Evolutionary conservation across 2,888 invertebrate species (phyloP), one percentile per base, ranked within the genome.

Genomic region (Cataglyphis cursor): DNA sequence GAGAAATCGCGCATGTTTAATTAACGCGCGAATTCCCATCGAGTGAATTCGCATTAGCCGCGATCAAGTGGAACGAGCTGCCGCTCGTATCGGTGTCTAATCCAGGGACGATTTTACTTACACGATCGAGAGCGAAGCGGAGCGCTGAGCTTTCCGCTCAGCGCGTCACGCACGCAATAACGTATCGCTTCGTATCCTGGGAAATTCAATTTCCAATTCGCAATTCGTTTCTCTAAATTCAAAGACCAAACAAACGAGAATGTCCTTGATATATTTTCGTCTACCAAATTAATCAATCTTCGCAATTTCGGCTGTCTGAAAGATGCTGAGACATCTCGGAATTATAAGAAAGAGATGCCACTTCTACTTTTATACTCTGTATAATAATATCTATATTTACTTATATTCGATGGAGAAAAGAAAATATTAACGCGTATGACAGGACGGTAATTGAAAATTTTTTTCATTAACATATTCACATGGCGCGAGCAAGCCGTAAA

Each of bases 1-100:
- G 78, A 72, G 78, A 80, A 73, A 80, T 80, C 78, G 72, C 74
- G 74, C 59, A 18, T 41, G 31, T 72, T 80, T 80, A 80, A 80
- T 80, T 80, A 80, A 80, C 59, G 59, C n/a, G 54, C 28, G 54
- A 68, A 70, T 68, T 76, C 38, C 38, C 76, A 38, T 54, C 38
- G 31, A 72, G 59, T 41, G 59, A 59, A 59, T 80, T 76, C 51
- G 51, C 76, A 68, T 76, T 70, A 68, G 70, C 54, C 38, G 38
- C 28, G 76, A 76, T 68, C 70, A 38, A 54, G 68, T 24, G 70
- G 28, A 51, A 66, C 41, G 21, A 12, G n/a, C 41, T 21, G 48
- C 35, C 15, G 72, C 72, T 28, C 24, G 44, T 21, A 72, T 44
- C 73, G 35, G 57, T 35, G 31, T 48, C 78, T 78, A 70, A 78